Evolutionary conservation across 2,888 invertebrate genomes (phyloP).

Genomic region (Sphaerophoria rueppellii): DNA sequence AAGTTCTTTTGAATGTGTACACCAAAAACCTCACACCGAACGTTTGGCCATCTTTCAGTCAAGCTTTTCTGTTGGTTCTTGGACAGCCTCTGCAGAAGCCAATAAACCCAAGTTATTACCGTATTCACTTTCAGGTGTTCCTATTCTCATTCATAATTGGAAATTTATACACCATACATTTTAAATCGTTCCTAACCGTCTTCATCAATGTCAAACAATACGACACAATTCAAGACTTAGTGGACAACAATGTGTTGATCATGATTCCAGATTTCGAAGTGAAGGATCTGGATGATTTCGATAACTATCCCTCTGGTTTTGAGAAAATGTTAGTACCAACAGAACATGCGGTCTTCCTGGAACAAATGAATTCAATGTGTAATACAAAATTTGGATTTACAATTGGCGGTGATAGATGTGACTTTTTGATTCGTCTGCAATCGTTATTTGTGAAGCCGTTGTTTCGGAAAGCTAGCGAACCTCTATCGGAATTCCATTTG

Average conservation of each 20-base stretch:
- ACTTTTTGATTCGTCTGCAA: constrained; percentile 26
- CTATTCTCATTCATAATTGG: constrained; percentile 22
- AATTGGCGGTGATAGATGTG: constrained; percentile 13
- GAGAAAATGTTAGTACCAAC: neutral
- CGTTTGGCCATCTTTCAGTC: constrained; percentile 23
- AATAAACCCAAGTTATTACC: constrained; percentile 2
- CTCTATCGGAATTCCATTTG: neutral
- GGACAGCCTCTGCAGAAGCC: neutral
- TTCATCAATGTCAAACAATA: constrained; percentile 31
- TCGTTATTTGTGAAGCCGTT: neutral
- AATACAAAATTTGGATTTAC: constrained; percentile 32
- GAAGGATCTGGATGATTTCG: neutral
- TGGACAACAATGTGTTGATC: constrained; percentile 19
- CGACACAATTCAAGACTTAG: constrained; percentile 31
- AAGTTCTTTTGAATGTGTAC: neutral
- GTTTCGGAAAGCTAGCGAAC: neutral
- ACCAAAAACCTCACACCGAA: neutral
- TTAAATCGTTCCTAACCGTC: constrained; percentile 40
- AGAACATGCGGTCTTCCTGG: neutral
- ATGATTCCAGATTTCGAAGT: constrained; percentile 17
- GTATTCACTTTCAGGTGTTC: constrained; percentile 17
- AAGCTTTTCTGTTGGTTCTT: neutral
- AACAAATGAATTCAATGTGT: constrained; percentile 12
- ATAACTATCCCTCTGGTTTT: neutral
- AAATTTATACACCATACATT: constrained; percentile 27